Conservation (phyloP, 2,797 vertebrate species). For the Nyctalus aviator region DNA sequence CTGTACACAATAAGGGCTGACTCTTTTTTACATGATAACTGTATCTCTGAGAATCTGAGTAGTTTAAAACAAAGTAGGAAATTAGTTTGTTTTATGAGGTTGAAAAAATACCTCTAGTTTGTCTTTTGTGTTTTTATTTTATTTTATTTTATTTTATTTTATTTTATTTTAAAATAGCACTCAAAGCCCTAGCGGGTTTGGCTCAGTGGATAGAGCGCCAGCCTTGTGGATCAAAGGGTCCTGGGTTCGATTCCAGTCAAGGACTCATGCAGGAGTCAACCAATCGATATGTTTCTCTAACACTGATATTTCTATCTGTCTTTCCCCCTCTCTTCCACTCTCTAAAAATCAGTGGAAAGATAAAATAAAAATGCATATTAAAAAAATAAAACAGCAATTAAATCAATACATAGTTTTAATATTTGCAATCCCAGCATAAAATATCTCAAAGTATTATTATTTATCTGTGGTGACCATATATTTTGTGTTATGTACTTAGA, state of each 20-base stretch:
- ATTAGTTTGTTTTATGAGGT: slow-evolving; percentile 52
- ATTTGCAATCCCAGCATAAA: slow-evolving; percentile 44
- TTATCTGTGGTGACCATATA: not conserved
- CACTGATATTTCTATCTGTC: not conserved
- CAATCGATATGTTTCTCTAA: not conserved
- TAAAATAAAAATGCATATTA: not conserved
- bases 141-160: slow-evolving; percentile 24
- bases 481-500: slow-evolving; percentile 49
- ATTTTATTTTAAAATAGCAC: slow-evolving; percentile 47
- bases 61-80: slow-evolving; percentile 18
- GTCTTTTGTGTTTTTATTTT: not conserved
- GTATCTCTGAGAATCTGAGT: slow-evolving; percentile 46
- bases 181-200: not conserved
- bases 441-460: not conserved
- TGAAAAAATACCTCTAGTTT: slow-evolving; percentile 26
- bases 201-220: not conserved
- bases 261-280: not conserved
- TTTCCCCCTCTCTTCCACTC: not conserved
- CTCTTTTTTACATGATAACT: not conserved
- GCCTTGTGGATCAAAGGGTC: not conserved
- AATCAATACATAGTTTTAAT: slow-evolving; percentile 26
- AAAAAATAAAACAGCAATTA: slow-evolving; percentile 5
- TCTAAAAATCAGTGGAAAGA: not conserved
- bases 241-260: not conserved
- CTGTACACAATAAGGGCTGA: not conserved